A percentile compares a stretch with the other conserved stretches of the same genome.
Conservation (phyloP, 2,113 vertebrate genomes). For the Erythrolamprus reginae region DNA sequence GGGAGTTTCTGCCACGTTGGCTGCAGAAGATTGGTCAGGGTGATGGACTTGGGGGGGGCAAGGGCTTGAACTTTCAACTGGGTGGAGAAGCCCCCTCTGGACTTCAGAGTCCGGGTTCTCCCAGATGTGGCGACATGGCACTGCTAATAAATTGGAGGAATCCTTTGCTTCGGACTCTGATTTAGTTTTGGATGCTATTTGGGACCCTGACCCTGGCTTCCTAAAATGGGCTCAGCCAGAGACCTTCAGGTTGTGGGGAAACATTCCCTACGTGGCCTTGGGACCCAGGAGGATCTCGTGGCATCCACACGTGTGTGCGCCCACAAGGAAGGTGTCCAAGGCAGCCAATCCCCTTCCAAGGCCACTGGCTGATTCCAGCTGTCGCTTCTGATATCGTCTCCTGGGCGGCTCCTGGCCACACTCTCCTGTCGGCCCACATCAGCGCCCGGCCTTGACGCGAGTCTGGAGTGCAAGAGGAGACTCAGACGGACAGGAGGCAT, state of each 20-base stretch:
- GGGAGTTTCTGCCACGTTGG: too few relatives aligned
- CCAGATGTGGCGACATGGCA: too few relatives aligned
- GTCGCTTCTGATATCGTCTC: conserved; percentile 64
- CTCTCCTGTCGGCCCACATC: conserved; percentile 81
- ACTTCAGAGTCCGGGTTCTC: too few relatives aligned
- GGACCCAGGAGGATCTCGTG: too few relatives aligned
- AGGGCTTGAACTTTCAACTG: too few relatives aligned
- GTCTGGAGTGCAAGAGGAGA: neutral
- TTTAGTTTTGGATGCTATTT: too few relatives aligned
- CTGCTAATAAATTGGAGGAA: too few relatives aligned
- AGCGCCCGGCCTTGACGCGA: conserved; percentile 62
- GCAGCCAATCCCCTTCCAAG: neutral
- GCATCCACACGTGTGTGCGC: fast-evolving
- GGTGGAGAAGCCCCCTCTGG: too few relatives aligned
- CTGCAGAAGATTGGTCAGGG: too few relatives aligned
- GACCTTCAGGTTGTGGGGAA: neutral
- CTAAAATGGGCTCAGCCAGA: neutral
- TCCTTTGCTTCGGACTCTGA: too few relatives aligned
- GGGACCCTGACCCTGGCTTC: neutral
- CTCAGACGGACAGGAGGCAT: neutral
- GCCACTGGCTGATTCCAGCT: neutral
- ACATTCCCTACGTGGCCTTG: neutral
- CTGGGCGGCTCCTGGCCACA: conserved; percentile 68
- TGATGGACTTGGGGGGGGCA: too few relatives aligned
- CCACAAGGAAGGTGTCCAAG: fast-evolving